phyloP scores from a whole-genome alignment of 2,113 vertebrate species.

The Cinclus mexicanus region DNA sequence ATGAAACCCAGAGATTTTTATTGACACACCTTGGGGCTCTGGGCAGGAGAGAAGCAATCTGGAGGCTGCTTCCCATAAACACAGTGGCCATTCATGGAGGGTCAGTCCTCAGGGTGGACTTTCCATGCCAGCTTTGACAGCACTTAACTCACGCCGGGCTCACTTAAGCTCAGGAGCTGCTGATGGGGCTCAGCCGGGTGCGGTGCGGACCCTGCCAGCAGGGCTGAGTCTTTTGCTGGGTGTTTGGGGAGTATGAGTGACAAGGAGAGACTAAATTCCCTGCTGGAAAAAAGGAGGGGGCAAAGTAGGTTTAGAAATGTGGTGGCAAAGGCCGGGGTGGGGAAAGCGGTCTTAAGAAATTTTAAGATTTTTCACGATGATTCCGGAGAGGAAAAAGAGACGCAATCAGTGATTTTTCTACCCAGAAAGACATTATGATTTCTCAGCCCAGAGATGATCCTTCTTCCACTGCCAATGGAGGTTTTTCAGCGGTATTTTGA shows the following conservation, averaged over 20 bases:
- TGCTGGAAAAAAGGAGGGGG: background rate
- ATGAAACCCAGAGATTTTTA: conserved; percentile 69
- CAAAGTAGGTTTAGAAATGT: background rate
- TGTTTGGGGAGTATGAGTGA: conserved; percentile 6
- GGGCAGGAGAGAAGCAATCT: conserved; percentile 2
- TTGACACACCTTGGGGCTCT: conserved; percentile 2
- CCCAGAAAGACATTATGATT: background rate
- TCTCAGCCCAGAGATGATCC: background rate
- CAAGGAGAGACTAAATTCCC: background rate
- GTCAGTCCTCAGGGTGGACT: background rate
- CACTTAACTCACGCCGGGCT: conserved; percentile 13
- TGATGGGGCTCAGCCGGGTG: background rate
- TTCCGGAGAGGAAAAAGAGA: background rate
- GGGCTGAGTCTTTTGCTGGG: background rate
- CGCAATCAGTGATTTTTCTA: background rate
- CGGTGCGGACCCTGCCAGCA: background rate
- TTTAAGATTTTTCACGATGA: background rate
- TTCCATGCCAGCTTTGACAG: conserved; percentile 14
- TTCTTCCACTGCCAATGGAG: fast-evolving
- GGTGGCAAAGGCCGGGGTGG: fast-evolving
- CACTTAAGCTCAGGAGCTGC: background rate
- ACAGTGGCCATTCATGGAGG: conserved; percentile 49
- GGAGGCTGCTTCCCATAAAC: background rate
- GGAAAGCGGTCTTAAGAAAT: fast-evolving
- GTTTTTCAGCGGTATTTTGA: background rate